Percentiles rank a stretch among this genome's conserved stretches.
phyloP scores from a whole-genome alignment of 2,888 invertebrate genomes.

The Cephus spinipes region DNA sequence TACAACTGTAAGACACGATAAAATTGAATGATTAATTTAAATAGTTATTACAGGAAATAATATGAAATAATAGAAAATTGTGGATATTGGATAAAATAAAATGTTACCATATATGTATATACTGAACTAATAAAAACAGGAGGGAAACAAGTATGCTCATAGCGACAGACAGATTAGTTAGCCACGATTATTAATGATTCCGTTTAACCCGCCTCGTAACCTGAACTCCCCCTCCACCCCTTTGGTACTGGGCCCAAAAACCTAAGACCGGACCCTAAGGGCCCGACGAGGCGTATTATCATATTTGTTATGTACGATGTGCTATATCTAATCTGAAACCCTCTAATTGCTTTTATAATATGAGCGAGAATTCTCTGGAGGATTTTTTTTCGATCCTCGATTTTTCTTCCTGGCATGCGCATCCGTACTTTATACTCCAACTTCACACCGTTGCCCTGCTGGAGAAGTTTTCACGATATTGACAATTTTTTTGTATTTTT shows the following conservation, averaged over 20 bases:
- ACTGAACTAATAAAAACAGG: slow-evolving; percentile 48
- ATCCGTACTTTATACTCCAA: slow-evolving; percentile 18
- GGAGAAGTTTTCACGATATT: too few relatives aligned
- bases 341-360: slow-evolving; percentile 66
- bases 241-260: background rate
- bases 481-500: too few relatives aligned
- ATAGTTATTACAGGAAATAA: background rate
- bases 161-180: slow-evolving; percentile 74
- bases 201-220: slow-evolving; percentile 72
- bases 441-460: slow-evolving; percentile 1
- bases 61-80: background rate
- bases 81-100: background rate
- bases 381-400: too few relatives aligned
- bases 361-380: slow-evolving; percentile 22
- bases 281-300: slow-evolving; percentile 58
- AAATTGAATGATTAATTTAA: slow-evolving; percentile 12
- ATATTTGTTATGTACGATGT: slow-evolving; percentile 66
- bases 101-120: slow-evolving; percentile 11
- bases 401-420: slow-evolving; percentile 27
- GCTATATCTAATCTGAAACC: slow-evolving; percentile 62
- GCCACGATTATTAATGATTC: slow-evolving; percentile 74
- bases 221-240: slow-evolving; percentile 51
- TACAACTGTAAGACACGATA: slow-evolving; percentile 86
- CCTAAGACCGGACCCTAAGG: slow-evolving; percentile 43
- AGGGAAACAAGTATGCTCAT: slow-evolving; percentile 53